These are phyloP conservation scores for Aselliscus stoliczkanus DNA, from an alignment of 2,797 vertebrate species.

Conservation along the genomic window DNA sequence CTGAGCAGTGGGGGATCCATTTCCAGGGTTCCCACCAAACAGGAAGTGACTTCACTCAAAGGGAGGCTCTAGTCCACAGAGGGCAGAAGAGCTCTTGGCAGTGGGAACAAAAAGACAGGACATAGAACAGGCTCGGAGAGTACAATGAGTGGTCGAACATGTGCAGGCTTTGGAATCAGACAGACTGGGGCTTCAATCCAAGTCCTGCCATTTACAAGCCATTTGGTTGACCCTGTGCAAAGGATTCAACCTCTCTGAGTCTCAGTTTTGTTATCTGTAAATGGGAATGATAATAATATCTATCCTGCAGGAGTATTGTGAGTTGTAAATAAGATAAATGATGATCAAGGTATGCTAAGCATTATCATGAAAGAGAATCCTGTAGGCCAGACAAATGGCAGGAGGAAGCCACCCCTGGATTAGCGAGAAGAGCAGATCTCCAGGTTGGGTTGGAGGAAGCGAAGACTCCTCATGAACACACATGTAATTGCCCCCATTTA, in stretches of 20 bases:
- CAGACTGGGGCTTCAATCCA: background rate
- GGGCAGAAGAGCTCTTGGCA: background rate
- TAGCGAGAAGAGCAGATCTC: background rate
- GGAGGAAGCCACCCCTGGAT: background rate
- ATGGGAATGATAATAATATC: background rate
- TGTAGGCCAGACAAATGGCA: background rate
- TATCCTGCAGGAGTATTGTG: background rate
- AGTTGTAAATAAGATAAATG: background rate
- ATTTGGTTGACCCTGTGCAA: background rate
- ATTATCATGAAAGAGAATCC: background rate
- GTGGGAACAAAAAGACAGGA: background rate
- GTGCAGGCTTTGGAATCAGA: background rate
- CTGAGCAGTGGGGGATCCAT: background rate
- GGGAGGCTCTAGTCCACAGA: background rate
- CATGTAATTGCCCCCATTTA: background rate
- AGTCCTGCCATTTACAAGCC: background rate
- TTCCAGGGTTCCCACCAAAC: background rate
- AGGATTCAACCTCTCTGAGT: background rate
- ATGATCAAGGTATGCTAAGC: background rate
- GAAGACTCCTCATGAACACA: background rate
- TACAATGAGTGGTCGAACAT: background rate
- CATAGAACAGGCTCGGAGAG: background rate
- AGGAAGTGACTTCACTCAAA: constrained; percentile 43
- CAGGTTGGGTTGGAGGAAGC: background rate
- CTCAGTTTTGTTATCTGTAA: background rate